phyloP scores from a whole-genome alignment of 2,888 invertebrate genomes.

The Morpho achilles region DNA sequence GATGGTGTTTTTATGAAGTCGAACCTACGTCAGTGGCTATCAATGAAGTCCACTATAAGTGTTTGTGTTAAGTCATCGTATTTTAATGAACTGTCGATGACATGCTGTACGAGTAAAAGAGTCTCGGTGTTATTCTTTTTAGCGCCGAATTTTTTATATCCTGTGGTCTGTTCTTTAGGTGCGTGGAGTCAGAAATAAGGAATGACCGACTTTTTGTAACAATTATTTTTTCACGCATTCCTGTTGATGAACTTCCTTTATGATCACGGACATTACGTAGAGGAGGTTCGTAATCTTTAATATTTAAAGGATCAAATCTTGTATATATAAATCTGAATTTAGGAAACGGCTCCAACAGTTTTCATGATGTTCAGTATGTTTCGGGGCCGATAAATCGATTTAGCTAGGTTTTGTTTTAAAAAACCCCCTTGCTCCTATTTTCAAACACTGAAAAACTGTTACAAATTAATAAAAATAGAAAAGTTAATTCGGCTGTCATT shows the following conservation, averaged over 20 bases:
- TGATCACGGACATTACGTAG: neutral
- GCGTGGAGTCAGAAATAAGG: constrained; percentile 46
- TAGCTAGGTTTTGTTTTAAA: too few species aligned
- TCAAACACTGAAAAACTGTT: too few species aligned
- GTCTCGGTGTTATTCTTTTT: constrained; percentile 74
- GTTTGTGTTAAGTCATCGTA: constrained; percentile 77
- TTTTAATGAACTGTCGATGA: constrained; percentile 79
- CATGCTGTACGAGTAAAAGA: constrained; percentile 77
- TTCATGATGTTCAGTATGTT: too few species aligned
- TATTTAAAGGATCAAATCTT: too few species aligned
- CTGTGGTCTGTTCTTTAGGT: constrained; percentile 51
- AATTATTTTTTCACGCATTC: constrained; percentile 47
- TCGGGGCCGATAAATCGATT: too few species aligned
- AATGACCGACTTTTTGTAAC: constrained; percentile 42
- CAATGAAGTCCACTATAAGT: constrained; percentile 76
- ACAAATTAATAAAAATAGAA: too few species aligned
- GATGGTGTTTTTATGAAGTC: constrained; percentile 56
- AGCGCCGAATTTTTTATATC: constrained; percentile 68
- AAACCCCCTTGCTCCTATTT: too few species aligned
- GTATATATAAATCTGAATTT: too few species aligned
- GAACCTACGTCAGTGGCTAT: constrained; percentile 73
- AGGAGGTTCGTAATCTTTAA: neutral
- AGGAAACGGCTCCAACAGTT: too few species aligned
- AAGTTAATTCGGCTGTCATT: too few species aligned
- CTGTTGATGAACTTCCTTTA: constrained; percentile 36